Percentiles rank a stretch among this genome's conserved stretches.
phyloP scores from a whole-genome alignment of 2,888 invertebrate species.

The Philereme transversata region DNA sequence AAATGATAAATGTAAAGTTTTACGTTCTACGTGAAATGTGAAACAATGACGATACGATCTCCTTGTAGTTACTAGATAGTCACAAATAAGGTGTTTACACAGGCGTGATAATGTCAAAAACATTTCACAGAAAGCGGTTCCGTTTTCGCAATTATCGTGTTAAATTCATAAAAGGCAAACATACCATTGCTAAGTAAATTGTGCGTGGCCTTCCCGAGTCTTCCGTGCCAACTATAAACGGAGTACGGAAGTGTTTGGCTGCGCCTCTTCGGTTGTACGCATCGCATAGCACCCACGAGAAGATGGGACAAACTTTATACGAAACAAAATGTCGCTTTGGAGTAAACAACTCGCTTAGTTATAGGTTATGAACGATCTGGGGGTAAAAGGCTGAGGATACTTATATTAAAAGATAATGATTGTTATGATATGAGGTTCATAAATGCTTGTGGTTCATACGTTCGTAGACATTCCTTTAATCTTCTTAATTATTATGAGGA shows the following conservation, averaged over 20 bases:
- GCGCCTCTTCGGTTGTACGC: constrained; percentile 33
- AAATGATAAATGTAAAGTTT: too few relatives aligned
- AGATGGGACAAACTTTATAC: constrained; percentile 1
- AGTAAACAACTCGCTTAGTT: not conserved
- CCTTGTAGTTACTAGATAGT: constrained; percentile 16
- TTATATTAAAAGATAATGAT: too few relatives aligned
- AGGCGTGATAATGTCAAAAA: constrained; percentile 23
- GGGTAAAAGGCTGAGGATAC: too few relatives aligned
- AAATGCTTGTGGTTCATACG: not conserved
- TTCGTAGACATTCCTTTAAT: not conserved
- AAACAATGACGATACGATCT: constrained; percentile 13
- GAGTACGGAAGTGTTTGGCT: constrained; percentile 67
- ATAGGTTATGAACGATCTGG: not conserved
- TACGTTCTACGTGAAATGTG: constrained; percentile 1
- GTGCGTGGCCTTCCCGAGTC: constrained; percentile 64
- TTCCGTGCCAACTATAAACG: constrained; percentile 77
- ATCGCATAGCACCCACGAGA: constrained; percentile 35
- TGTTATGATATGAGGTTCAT: not conserved
- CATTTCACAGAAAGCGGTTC: constrained; percentile 37
- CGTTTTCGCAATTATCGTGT: constrained; percentile 42
- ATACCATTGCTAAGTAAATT: constrained; percentile 58
- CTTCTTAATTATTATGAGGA: constrained; percentile 30
- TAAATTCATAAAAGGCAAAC: constrained; percentile 53
- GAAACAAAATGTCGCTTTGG: not conserved
- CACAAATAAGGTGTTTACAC: constrained; percentile 27